Base-by-base conservation (phyloP, 2,888 invertebrate genomes). In the Anagyrus pseudococci region DNA sequence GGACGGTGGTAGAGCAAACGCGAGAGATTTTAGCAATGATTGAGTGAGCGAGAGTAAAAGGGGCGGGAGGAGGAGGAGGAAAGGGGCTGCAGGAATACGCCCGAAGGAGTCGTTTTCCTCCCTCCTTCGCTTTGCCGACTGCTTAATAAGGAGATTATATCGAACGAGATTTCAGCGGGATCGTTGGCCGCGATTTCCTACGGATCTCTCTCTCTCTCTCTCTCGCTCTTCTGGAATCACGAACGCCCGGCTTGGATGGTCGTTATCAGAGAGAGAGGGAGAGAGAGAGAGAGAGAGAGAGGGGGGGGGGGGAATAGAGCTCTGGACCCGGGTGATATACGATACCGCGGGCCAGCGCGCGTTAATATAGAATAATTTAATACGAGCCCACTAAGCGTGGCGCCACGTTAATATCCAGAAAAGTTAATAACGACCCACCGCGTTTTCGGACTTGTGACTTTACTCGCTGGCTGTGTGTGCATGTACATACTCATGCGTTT, bases 91-190 rank as follows among this genome's bases (percentile, higher is more conserved):
- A n/a, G n/a, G n/a, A n/a, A n/a, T n/a, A n/a, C n/a, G n/a, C n/a
- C n/a, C n/a, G n/a, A n/a, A n/a, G n/a, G n/a, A n/a, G n/a, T n/a
- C n/a, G n/a, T n/a, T n/a, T n/a, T n/a, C n/a, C n/a, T n/a, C n/a
- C n/a, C n/a, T n/a, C n/a, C n/a, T n/a, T n/a, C n/a, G n/a, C n/a
- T n/a, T n/a, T n/a, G n/a, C n/a, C n/a, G n/a, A n/a, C n/a, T 17
- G 47, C 15, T 23, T 58, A 58, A 58, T 46, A 50, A 58, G 43
- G 33, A 29, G 43, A 29, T 58, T 29, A 43, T n/a, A n/a, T n/a
- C n/a, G n/a, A n/a, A n/a, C n/a, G n/a, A n/a, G n/a, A n/a, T n/a
- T n/a, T n/a, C n/a, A n/a, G n/a, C 23, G 20, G 29, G 10, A 23
- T 57, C 57, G n/a, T 57, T 40, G 13, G 20, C 40, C 40, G 40